Evolutionary conservation across 2,113 vertebrate genomes (phyloP), one percentile per base, ranked within the genome.

Genomic region (Porphyrio hochstetteri): DNA sequence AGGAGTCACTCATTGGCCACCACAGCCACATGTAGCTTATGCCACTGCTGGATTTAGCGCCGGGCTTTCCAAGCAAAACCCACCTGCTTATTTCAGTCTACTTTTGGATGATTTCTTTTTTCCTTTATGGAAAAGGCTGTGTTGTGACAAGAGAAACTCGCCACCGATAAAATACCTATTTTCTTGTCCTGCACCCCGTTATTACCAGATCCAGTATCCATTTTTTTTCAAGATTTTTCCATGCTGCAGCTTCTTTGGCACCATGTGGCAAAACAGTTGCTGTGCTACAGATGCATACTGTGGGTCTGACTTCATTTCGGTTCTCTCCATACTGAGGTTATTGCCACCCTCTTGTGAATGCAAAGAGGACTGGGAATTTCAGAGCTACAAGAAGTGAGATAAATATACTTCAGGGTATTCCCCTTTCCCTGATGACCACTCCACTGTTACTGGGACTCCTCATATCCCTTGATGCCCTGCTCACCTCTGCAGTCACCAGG

Each of bases 81-180:
- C 8, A 1, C 52, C 71, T 61, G 79, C 67, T 92, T 70, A 50
- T 67, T 90, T 93, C 72, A n/a, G 44, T 40, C 46, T 86, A 24
- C 44, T 12, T 38, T 79, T 55, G 53, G 77, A 70, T 46, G 16
- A 36, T 5, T 11, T 76, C 53, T 52, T 50, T 86, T 50, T 86
- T 84, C 40, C 59, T 53, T 21, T 57, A 50, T 50, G 21, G 52
- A 56, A 75, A 93, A 71, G 57, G 33, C 57, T 84, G 8, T 57
- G 64, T 82, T 92, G 75, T 93, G 82, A 92, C 88, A 92, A 78
- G 72, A 91, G 46, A 63, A 88, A 52, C 68, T 40, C 46, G 31
- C 20, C 72, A 68, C 48, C 23, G 36, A 56, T 20, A 91, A 91
- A 90, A 81, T 15, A 92, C 56, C 7, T 42, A 67, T 95, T 86